Conservation (phyloP, 2,888 invertebrate genomes). For the Galerucella pusilla region DNA sequence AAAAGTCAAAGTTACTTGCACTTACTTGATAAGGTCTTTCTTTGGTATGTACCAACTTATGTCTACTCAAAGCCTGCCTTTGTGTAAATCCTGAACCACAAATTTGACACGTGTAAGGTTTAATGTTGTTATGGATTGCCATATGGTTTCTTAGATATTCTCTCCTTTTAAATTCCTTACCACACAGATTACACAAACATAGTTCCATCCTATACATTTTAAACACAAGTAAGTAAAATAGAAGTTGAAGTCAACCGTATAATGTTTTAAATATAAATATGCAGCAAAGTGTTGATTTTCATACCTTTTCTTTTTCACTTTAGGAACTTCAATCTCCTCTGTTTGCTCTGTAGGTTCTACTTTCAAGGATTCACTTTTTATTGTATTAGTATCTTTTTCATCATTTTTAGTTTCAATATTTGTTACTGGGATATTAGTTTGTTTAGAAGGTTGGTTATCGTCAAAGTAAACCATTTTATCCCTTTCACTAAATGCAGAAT, state of each 20-base stretch:
- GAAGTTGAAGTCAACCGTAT: too few relatives aligned
- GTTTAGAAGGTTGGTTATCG: neutral
- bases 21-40: constrained; percentile 38
- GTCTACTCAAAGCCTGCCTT: constrained; percentile 40
- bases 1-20: neutral
- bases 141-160: constrained; percentile 45
- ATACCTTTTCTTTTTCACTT: constrained; percentile 25
- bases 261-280: neutral
- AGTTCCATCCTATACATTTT: constrained; percentile 35
- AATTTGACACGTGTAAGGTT: constrained; percentile 40
- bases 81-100: constrained; percentile 44
- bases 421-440: neutral
- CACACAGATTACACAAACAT: constrained; percentile 43
- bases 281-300: neutral
- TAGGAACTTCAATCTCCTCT: constrained; percentile 5
- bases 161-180: constrained; percentile 41
- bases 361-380: neutral
- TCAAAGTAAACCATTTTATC: constrained; percentile 23
- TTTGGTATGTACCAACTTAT: constrained; percentile 43
- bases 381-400: neutral
- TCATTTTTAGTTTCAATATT: neutral
- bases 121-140: constrained; percentile 43
- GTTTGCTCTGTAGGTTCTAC: neutral
- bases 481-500: constrained; percentile 34
- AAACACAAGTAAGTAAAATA: neutral